These are phyloP conservation scores for Apis cerana DNA, from an alignment of 1,140 invertebrate genomes.

Conservation along the genomic window DNA sequence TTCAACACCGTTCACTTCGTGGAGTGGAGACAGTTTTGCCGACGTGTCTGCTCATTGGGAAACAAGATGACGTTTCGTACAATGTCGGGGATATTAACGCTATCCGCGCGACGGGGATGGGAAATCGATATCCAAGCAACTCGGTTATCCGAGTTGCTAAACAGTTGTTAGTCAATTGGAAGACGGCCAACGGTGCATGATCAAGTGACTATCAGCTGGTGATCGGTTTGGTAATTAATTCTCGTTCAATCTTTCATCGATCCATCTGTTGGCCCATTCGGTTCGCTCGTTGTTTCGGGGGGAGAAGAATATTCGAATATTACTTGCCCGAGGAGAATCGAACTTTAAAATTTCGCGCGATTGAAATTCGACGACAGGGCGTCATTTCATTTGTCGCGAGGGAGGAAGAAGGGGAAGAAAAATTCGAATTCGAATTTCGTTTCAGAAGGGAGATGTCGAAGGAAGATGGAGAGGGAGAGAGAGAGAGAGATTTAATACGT, in stretches of 20 bases:
- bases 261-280: neutral
- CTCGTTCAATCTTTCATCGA: slow-evolving; percentile 1
- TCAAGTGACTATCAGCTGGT: slow-evolving; percentile 26
- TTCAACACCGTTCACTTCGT: no score
- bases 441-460: neutral
- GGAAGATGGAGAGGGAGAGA: no score
- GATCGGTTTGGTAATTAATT: slow-evolving; percentile 27
- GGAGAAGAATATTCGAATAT: neutral
- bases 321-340: no score
- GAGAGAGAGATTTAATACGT: neutral
- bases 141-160: slow-evolving; percentile 9
- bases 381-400: slow-evolving; percentile 18
- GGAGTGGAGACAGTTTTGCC: neutral
- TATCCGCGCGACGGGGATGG: neutral
- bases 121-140: slow-evolving; percentile 13
- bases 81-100: slow-evolving; percentile 5
- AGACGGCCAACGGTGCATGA: neutral
- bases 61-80: neutral
- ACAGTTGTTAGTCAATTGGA: slow-evolving; percentile 17
- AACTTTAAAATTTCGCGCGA: neutral
- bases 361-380: slow-evolving; percentile 1
- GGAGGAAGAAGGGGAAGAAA: neutral
- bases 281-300: neutral
- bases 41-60: neutral
- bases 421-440: neutral